These are phyloP conservation scores for Drosophila histrio DNA, from an alignment of 2,888 invertebrate genomes.

Conservation along the genomic window DNA sequence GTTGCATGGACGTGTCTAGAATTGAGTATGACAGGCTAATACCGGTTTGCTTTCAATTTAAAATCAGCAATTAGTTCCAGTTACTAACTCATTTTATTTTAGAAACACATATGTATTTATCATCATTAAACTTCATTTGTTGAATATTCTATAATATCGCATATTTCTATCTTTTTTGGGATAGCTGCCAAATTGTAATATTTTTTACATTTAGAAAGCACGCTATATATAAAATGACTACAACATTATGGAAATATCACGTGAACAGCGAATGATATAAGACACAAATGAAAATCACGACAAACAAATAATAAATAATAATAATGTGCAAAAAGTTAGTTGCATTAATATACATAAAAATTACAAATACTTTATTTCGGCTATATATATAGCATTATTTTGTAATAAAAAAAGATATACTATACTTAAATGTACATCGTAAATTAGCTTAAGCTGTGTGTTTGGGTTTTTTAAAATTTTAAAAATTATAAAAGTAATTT, in stretches of 20 bases:
- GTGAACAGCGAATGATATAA: constrained; percentile 19
- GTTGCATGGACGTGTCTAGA: background rate
- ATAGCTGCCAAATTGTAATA: constrained; percentile 7
- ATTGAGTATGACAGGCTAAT: background rate
- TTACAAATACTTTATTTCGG: background rate
- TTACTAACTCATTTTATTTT: background rate
- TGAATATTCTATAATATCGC: background rate
- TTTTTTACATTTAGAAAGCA: background rate
- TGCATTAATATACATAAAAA: background rate
- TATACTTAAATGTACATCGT: background rate
- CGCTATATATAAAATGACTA: constrained; percentile 21
- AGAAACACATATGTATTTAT: background rate
- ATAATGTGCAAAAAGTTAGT: background rate
- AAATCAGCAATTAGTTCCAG: background rate
- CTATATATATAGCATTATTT: background rate
- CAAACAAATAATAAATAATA: background rate
- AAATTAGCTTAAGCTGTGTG: background rate
- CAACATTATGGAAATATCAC: constrained; percentile 50
- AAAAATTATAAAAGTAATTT: background rate
- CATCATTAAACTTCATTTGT: background rate
- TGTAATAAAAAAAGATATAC: background rate
- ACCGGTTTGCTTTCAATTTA: constrained; percentile 21
- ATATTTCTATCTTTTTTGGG: constrained; percentile 4
- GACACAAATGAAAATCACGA: background rate
- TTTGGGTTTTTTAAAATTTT: background rate